These are phyloP conservation scores for Sphaeramia orbicularis DNA, from an alignment of 2,797 vertebrate genomes.

Conservation along the genomic window DNA sequence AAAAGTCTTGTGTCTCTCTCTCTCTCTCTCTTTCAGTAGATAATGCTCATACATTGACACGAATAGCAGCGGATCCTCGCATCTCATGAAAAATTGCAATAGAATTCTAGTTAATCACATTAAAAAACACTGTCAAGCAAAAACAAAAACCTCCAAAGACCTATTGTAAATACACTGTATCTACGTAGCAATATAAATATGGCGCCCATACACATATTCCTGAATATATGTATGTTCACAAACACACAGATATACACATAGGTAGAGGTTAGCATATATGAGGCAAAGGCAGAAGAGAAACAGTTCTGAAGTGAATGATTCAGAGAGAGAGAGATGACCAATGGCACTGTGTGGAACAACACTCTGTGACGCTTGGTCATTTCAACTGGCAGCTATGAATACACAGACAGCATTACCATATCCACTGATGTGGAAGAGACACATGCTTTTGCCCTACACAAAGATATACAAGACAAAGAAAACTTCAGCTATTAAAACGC, in stretches of 20 bases:
- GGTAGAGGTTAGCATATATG: conserved; percentile 80
- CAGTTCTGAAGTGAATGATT: conserved; percentile 64
- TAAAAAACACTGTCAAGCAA: conserved; percentile 78
- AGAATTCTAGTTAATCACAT: conserved; percentile 62
- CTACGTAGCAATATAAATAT: conserved; percentile 76
- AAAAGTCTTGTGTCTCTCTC: conserved; percentile 57
- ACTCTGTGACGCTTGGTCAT: conserved; percentile 49
- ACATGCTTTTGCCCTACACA: conserved; percentile 68
- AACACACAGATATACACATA: conserved; percentile 73
- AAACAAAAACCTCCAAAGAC: conserved; percentile 70
- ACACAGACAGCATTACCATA: conserved; percentile 64
- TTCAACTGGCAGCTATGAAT: conserved; percentile 71
- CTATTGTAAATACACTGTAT: conserved; percentile 76
- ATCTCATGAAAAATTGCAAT: conserved; percentile 77
- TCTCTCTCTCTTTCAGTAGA: conserved; percentile 43
- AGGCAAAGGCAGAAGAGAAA: conserved; percentile 81
- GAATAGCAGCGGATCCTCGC: conserved; percentile 89
- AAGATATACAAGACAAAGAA: conserved; percentile 46
- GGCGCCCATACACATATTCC: conserved; percentile 79
- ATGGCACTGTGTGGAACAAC: conserved; percentile 58
- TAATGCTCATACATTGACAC: conserved; percentile 83
- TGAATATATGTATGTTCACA: conserved; percentile 79
- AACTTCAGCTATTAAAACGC: conserved; percentile 36
- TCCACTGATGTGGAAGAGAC: conserved; percentile 71
- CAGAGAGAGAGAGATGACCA: conserved; percentile 77